Percentiles rank a stretch among this genome's conserved stretches.
phyloP scores from a whole-genome alignment of 2,113 vertebrate species.

The Etheostoma cragini region DNA sequence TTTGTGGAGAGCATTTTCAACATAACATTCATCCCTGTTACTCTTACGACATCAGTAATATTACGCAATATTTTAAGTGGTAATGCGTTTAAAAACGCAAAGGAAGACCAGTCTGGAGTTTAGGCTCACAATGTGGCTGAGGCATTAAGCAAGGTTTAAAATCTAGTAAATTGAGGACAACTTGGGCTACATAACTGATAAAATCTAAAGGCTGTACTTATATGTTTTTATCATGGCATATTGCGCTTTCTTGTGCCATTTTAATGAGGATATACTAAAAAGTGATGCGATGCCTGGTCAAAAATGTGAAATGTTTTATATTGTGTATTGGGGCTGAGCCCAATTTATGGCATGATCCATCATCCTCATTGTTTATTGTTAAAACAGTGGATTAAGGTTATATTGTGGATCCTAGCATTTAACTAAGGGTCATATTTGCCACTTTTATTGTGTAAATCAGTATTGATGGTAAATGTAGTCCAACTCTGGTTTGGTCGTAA shows the following conservation, averaged over 20 bases:
- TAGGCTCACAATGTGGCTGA: neutral
- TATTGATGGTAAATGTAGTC: too few relatives aligned
- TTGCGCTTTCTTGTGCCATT: neutral
- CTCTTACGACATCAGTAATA: neutral
- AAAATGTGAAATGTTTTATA: neutral
- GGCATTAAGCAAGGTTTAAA: neutral
- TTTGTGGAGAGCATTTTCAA: constrained; percentile 11
- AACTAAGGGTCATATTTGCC: too few relatives aligned
- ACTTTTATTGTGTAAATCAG: too few relatives aligned
- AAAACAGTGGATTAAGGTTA: neutral
- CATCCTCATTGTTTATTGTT: neutral
- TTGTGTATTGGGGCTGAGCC: neutral
- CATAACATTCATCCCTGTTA: constrained; percentile 16
- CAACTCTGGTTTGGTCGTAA: too few relatives aligned
- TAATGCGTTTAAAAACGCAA: constrained; percentile 12
- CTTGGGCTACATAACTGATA: neutral
- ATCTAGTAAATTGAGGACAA: neutral
- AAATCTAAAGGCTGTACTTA: neutral
- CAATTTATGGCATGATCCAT: neutral
- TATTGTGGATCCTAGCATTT: neutral
- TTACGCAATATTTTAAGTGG: neutral
- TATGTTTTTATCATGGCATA: neutral
- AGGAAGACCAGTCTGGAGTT: neutral
- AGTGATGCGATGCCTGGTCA: neutral
- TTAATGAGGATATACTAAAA: neutral